Conservation (phyloP, 23 tunicate species). For the Ciona savignyi region DNA sequence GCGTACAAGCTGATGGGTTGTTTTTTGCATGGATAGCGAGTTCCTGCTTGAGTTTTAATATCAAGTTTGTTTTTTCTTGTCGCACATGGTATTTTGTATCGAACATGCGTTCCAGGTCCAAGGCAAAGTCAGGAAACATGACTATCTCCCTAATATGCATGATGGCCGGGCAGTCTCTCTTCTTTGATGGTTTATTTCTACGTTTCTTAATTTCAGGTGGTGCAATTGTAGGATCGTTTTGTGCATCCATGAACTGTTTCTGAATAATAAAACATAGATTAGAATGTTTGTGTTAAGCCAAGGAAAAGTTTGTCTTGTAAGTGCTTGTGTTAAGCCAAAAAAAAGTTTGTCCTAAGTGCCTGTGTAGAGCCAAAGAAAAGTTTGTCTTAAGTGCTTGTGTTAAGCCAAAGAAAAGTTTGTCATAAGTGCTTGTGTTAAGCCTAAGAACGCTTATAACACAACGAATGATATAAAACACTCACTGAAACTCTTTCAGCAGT, state of each 20-base stretch:
- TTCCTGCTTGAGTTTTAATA: slow-evolving; percentile 31
- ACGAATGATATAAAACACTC: no score
- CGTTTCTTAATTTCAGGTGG: slow-evolving; percentile 37
- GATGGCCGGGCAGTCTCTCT: slow-evolving; percentile 59
- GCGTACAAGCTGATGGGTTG: not conserved
- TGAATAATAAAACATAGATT: not conserved
- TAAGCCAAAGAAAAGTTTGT: no score
- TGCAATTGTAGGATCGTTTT: slow-evolving; percentile 37
- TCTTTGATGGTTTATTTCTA: slow-evolving; percentile 63
- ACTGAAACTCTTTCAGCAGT: slow-evolving; percentile 52
- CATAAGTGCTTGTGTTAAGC: no score
- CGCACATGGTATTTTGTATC: slow-evolving; percentile 45
- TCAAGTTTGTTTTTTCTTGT: slow-evolving; percentile 29
- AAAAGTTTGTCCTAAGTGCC: not conserved
- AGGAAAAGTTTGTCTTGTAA: no score
- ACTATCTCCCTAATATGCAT: slow-evolving; percentile 62
- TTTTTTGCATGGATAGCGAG: not conserved
- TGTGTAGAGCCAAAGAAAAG: not conserved
- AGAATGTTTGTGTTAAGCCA: not conserved
- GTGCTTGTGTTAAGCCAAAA: no score
- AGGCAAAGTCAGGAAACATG: slow-evolving; percentile 40
- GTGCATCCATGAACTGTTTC: slow-evolving; percentile 25
- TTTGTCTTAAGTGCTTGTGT: not conserved
- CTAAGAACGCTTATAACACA: no score
- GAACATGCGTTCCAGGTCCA: slow-evolving; percentile 35